Evolutionary conservation across 1,140 invertebrate genomes (phyloP), one percentile per base, ranked within the genome.

Genomic region (Apis mellifera): DNA sequence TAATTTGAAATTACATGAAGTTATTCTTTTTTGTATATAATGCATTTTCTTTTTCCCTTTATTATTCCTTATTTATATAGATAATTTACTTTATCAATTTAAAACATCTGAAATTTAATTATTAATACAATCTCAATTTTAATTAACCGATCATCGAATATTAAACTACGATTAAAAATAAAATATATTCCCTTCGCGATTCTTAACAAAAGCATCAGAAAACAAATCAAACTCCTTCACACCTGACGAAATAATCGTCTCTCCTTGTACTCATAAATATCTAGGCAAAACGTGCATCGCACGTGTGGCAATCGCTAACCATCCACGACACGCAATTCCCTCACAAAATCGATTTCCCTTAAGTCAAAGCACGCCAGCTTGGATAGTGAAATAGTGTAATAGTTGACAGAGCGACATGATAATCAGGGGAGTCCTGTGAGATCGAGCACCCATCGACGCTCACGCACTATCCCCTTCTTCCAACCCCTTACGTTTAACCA

Each of bases 401-500:
- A 70, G 68, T 60, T 21, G 0, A 52, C 7, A 19, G 19, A 19
- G 19, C 13, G 17, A 26, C 32, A 21, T 73, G 26, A 80, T 65
- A 62, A 80, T 80, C 62, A 23, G 12, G 42, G 23, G 32, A n/a
- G 26, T 54, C 42, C 8, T n/a, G 12, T 15, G 54, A 59, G 57
- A 80, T 52, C 78, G 26, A 15, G 69, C 21, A 5, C 7, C 4
- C n/a, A 73, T 71, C 57, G 62, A 52, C 70, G 52, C 69, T 21
- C 60, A 74, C 71, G 78, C 71, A 48, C 32, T 74, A 52, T 17
- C 32, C 13, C 9, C 21, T 17, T 9, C n/a, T 54, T n/a, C n/a
- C 23, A 17, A 4, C n/a, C 55, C 7, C 17, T 59, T 62, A 60
- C 50, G 74, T 59, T 78, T 70, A 78, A 77, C 74, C 57, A 26